phyloP scores from a whole-genome alignment of 1,140 invertebrate species.

The Drosophila leontia region DNA sequence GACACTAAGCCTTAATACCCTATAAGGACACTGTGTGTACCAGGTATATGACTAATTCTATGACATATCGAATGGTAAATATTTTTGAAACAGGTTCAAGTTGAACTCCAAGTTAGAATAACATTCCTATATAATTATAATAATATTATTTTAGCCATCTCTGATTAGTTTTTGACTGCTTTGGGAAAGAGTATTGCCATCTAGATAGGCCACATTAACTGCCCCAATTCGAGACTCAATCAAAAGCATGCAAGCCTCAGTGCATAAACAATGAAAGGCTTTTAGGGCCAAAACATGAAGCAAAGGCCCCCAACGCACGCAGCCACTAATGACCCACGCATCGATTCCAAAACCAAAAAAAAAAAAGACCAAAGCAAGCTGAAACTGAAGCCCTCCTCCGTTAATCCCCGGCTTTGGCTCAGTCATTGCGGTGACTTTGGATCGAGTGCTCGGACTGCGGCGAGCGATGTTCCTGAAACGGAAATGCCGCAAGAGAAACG shows the following conservation, averaged over 20 bases:
- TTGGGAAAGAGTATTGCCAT: neutral
- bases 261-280: conserved; percentile 76
- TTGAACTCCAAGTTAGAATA: neutral
- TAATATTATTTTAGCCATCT: neutral
- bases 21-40: neutral
- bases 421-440: conserved; percentile 24
- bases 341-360: conserved; percentile 6
- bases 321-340: conserved; percentile 44
- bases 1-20: neutral
- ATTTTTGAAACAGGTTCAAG: neutral
- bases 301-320: neutral
- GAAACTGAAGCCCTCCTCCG: neutral
- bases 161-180: neutral
- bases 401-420: neutral
- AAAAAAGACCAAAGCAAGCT: too few relatives aligned
- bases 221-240: conserved; percentile 41
- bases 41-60: neutral
- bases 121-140: too few relatives aligned
- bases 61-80: neutral
- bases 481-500: conserved; percentile 73
- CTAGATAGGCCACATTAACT: conserved; percentile 40
- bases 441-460: neutral
- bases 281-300: conserved; percentile 38
- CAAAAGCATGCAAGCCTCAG: conserved; percentile 38
- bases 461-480: conserved; percentile 67